These are phyloP conservation scores for Turnix velox DNA, from an alignment of 2,113 vertebrate genomes.

Conservation along the genomic window DNA sequence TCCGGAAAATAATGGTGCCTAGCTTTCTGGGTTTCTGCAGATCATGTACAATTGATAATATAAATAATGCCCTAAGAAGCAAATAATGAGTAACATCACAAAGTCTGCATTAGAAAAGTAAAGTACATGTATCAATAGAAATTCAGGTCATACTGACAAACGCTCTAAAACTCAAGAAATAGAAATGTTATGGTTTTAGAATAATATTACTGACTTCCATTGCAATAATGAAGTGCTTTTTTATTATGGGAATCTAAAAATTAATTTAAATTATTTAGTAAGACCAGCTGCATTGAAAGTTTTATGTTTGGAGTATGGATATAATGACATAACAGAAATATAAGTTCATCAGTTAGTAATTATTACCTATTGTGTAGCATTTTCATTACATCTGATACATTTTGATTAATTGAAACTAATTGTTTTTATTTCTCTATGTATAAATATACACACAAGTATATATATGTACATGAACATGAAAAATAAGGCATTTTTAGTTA, in stretches of 20 bases:
- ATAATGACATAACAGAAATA: not conserved
- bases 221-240: not conserved
- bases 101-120: not conserved
- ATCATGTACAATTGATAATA: not conserved
- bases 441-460: not conserved
- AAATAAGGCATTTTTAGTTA: not conserved
- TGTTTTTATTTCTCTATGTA: not conserved
- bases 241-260: not conserved
- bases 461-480: not conserved
- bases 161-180: not conserved
- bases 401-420: not conserved
- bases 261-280: not conserved
- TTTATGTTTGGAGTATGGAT: not conserved
- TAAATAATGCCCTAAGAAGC: not conserved
- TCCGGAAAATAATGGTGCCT: not conserved
- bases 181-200: not conserved
- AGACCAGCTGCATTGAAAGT: not conserved
- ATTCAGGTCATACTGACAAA: not conserved
- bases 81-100: not conserved
- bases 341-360: not conserved
- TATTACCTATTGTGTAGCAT: not conserved
- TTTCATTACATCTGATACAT: not conserved
- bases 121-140: not conserved
- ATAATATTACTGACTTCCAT: not conserved
- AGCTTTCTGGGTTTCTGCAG: not conserved